phyloP scores from a whole-genome alignment of 1,140 invertebrate species.

The Harlomillsia oculata region DNA sequence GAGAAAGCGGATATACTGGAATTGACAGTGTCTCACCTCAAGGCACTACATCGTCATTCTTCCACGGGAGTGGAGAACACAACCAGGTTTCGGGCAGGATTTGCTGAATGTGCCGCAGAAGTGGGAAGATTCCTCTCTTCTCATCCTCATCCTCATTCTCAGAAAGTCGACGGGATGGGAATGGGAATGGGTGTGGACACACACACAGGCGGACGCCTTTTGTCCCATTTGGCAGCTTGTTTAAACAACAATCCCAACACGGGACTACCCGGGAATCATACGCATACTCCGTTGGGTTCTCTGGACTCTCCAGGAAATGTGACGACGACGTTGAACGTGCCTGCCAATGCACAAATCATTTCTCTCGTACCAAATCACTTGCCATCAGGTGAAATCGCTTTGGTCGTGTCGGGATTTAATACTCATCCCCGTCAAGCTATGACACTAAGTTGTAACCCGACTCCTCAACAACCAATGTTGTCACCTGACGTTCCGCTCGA shows the following conservation, averaged over 20 bases:
- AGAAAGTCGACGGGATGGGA: constrained; percentile 6
- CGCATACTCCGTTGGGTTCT: not conserved
- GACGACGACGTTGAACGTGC: constrained; percentile 6
- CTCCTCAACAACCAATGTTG: constrained; percentile 22
- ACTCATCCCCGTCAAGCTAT: constrained; percentile 32
- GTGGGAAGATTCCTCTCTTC: constrained; percentile 35
- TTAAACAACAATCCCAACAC: constrained; percentile 2
- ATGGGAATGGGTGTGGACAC: constrained; percentile 15
- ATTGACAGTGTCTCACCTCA: constrained; percentile 85
- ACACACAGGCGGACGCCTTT: constrained; percentile 10
- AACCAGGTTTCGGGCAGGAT: constrained; percentile 75
- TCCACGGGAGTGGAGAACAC: constrained; percentile 63
- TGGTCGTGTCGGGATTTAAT: constrained; percentile 45
- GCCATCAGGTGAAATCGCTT: constrained; percentile 51
- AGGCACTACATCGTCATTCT: constrained; percentile 67
- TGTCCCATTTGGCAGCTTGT: constrained; percentile 16
- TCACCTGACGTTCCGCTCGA: constrained; percentile 29
- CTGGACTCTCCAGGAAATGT: not conserved
- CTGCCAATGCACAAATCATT: constrained; percentile 19
- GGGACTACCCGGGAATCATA: no score
- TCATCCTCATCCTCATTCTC: no score
- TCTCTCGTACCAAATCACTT: constrained; percentile 50
- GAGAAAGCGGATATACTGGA: constrained; percentile 68
- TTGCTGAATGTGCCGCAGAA: constrained; percentile 58
- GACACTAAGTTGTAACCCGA: constrained; percentile 16